A percentile compares a stretch with the other conserved stretches of the same genome.
phyloP scores from a whole-genome alignment of 2,113 vertebrate genomes.

The Nipponia nippon region DNA sequence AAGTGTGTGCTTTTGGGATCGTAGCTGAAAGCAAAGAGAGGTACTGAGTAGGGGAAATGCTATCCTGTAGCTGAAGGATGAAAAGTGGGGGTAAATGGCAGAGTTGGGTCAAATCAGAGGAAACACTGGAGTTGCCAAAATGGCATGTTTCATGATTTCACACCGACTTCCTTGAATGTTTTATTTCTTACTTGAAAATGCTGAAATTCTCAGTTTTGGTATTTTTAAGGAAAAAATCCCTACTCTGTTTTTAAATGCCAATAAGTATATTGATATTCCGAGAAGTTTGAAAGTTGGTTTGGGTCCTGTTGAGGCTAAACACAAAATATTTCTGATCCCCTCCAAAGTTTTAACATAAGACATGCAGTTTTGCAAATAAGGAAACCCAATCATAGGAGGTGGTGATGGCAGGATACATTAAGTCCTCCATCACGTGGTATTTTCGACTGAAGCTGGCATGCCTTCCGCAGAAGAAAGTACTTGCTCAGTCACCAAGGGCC shows the following conservation, averaged over 20 bases:
- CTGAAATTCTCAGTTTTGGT: not conserved
- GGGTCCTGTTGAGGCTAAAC: not conserved
- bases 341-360: not conserved
- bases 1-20: not conserved
- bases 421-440: not conserved
- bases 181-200: not conserved
- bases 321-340: not conserved
- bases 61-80: not conserved
- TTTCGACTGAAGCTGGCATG: not conserved
- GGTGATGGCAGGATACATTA: not conserved
- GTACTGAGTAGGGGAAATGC: not conserved
- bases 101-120: not conserved
- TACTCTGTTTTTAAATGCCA: not conserved
- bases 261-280: not conserved
- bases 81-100: not conserved
- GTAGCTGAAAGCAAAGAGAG: not conserved
- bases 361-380: not conserved
- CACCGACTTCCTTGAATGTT: not conserved
- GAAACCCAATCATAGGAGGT: not conserved
- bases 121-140: not conserved
- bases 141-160: not conserved
- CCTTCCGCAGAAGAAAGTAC: not conserved
- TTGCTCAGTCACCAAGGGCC: not conserved
- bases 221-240: not conserved
- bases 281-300: not conserved